Evolutionary conservation across 53 echinoderm and acorn worm genomes (phyloP), one percentile per base, ranked within the genome.

Genomic region (Echinometra lucunter): DNA sequence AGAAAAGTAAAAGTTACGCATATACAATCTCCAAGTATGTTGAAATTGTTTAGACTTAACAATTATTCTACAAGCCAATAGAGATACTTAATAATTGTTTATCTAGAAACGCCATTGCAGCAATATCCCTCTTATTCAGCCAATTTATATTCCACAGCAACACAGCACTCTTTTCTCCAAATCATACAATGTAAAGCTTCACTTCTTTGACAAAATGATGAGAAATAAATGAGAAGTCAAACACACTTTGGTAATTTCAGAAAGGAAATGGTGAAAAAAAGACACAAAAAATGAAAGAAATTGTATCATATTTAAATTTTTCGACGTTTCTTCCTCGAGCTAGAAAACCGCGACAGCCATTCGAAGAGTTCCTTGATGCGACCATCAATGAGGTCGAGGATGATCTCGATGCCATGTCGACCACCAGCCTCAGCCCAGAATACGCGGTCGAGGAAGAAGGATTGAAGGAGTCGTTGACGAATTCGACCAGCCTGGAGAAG

Each of bases 361-460:
- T 97, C 94, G 15, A 94, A 70, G 45, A 97, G 91, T 44, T 95
- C 89, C 88, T 96, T 92, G 35, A 89, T 95, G 3, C 98, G 80
- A 37, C 66, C 94, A 18, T 97, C 97, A 27, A 98, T 93, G 67
- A 97, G 66, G 45, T 98, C 96, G 63, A 97, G 75, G 28, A 97
- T 92, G 30, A 90, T 92, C 32, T 98, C 97, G 21, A 97, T 96
- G 69, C 96, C 98, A 16, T 92, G 82, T 47, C 95, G 95, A 67
- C 97, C 97, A 38, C 97, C 97, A 40, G 96, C 95, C 45, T 92
- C 97, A 38, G 97, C 95, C 97, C 98, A 98, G 95, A 95, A 98
- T 19, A 95, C 57, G 53, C 95, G 96, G 95, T 98, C 98, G 53
- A 94, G 88, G 90, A 96, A 94, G 44, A 98, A 89, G n/a, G 98